Evolutionary conservation across 1,140 invertebrate genomes (phyloP), one percentile per base, ranked within the genome.

Genomic region (Hermetia illucens): DNA sequence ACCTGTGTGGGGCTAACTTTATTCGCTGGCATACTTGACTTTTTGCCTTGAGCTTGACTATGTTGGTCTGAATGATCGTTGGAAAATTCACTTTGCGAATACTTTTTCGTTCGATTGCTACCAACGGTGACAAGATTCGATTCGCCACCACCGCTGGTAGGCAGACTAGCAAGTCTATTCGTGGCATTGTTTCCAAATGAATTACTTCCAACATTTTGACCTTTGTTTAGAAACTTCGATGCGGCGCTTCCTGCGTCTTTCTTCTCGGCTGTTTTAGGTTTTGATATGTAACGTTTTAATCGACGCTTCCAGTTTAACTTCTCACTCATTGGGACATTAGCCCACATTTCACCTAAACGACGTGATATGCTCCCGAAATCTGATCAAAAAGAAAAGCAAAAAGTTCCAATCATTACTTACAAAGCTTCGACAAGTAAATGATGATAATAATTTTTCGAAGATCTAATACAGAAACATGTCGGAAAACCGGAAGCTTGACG

Each of bases 361-460:
- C 83, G 82, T 24, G 82, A 84, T 38, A 84, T 79, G 38, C 74
- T 70, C 8, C 79, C 72, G 63, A 87, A 86, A 66, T 89, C 83
- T 58, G 8, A n/a, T n/a, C n/a, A n/a, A n/a, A n/a, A n/a, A n/a
- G n/a, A n/a, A n/a, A n/a, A n/a, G n/a, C n/a, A n/a, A n/a, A n/a
- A n/a, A n/a, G n/a, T n/a, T n/a, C n/a, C n/a, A n/a, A n/a, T n/a
- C n/a, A n/a, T n/a, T n/a, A n/a, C n/a, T n/a, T n/a, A n/a, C n/a
- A n/a, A n/a, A n/a, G n/a, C n/a, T n/a, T n/a, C n/a, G n/a, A n/a
- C n/a, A n/a, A n/a, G n/a, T n/a, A n/a, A n/a, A n/a, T n/a, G n/a
- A n/a, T n/a, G n/a, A n/a, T n/a, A n/a, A n/a, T n/a, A n/a, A n/a
- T n/a, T n/a, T n/a, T n/a, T n/a, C n/a, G n/a, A n/a, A n/a, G n/a